Conservation (phyloP, 2,797 vertebrate species). For the Malurus leucopterus region DNA sequence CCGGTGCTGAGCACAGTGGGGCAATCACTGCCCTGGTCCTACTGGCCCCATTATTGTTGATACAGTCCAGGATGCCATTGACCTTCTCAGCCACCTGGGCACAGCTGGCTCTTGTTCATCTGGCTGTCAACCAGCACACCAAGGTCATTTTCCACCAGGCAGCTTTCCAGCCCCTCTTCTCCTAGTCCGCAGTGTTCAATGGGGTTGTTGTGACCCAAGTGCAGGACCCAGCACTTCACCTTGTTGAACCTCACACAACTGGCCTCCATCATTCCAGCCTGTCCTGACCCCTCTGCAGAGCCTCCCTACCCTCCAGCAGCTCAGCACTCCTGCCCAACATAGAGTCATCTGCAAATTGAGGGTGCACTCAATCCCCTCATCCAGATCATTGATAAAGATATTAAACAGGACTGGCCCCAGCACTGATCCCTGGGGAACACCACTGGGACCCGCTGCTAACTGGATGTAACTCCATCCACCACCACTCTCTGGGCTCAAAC, state of each 20-base stretch:
- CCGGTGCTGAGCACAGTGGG: fast-evolving
- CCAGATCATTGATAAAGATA: not conserved
- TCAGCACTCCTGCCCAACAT: not conserved
- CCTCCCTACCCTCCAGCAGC: not conserved
- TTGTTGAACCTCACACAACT: fast-evolving
- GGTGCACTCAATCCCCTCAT: fast-evolving
- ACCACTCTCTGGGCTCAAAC: not conserved
- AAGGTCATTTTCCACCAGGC: not conserved
- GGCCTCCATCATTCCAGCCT: not conserved
- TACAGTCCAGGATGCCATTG: not conserved
- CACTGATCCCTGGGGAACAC: not conserved
- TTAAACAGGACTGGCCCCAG: fast-evolving
- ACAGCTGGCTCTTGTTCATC: not conserved
- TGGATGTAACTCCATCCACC: fast-evolving
- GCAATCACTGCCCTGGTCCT: not conserved
- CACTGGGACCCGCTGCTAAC: not conserved
- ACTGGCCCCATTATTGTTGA: not conserved
- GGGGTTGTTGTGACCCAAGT: not conserved
- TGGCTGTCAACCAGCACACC: fast-evolving
- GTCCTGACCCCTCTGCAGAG: not conserved
- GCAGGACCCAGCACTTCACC: fast-evolving
- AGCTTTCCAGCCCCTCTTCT: not conserved
- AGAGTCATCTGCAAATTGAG: not conserved
- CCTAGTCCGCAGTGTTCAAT: not conserved
- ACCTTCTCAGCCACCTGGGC: no score